Evolutionary conservation across 2,888 invertebrate genomes (phyloP).

Genomic region (Pasiphila rectangulata): DNA sequence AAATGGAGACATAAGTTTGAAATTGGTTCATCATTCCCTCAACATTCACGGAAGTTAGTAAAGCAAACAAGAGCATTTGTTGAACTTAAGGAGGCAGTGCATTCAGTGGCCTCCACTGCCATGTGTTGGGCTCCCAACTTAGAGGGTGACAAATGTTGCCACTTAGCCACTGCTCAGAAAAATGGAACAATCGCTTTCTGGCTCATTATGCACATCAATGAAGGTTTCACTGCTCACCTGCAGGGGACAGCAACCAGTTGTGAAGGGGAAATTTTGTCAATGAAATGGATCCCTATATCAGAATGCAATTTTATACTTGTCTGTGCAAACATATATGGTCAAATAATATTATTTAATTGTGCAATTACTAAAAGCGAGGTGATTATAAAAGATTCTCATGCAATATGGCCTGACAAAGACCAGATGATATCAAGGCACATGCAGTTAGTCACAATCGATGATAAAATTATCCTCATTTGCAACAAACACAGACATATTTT

Average conservation of each 20-base stretch:
- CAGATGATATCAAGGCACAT: conserved; percentile 52
- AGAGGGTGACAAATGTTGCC: conserved; percentile 46
- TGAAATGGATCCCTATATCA: conserved; percentile 50
- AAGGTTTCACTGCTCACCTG: conserved; percentile 33
- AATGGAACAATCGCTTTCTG: conserved; percentile 57
- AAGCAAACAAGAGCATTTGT: conserved; percentile 36
- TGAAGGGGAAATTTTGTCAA: conserved; percentile 44
- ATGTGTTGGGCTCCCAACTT: conserved; percentile 56
- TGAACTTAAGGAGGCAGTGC: conserved; percentile 46
- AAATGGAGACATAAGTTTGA: conserved; percentile 48
- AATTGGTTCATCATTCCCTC: conserved; percentile 44
- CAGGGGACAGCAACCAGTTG: conserved; percentile 37
- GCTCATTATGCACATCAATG: conserved; percentile 39
- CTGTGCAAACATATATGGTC: conserved; percentile 50
- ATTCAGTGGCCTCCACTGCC: conserved; percentile 48
- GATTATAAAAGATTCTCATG: conserved; percentile 29
- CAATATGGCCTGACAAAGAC: conserved; percentile 58
- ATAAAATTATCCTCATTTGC: conserved; percentile 50
- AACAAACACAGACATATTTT: conserved; percentile 66
- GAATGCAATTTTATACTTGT: conserved; percentile 44
- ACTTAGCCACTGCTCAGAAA: conserved; percentile 63
- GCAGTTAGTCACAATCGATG: conserved; percentile 37
- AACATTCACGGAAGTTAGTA: conserved; percentile 30
- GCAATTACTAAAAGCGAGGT: conserved; percentile 37
- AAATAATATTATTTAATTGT: conserved; percentile 47